A percentile compares a stretch with the other conserved stretches of the same genome.
Conservation (phyloP, 2,888 invertebrate genomes). For the Hermodice carunculata region DNA sequence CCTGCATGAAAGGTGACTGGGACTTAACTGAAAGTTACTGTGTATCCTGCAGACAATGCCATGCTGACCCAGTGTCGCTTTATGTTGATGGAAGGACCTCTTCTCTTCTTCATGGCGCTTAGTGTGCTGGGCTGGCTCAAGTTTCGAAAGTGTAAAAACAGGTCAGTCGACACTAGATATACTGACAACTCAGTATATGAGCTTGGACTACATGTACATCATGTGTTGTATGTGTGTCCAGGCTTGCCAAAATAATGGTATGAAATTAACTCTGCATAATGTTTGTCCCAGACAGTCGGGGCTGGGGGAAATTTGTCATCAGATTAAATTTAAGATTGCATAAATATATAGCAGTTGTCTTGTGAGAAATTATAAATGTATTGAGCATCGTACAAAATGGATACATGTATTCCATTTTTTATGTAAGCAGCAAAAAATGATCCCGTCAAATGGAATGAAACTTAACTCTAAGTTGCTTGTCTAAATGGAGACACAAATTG, state of each 20-base stretch:
- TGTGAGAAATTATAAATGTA: too few relatives aligned
- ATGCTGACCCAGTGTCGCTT: conserved; percentile 93
- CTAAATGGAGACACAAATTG: too few relatives aligned
- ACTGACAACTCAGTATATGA: neutral
- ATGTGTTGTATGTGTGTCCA: neutral
- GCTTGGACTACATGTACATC: neutral
- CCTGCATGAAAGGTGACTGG: neutral
- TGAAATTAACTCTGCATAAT: too few relatives aligned
- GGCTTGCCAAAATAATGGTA: neutral
- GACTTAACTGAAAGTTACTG: neutral
- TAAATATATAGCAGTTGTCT: too few relatives aligned
- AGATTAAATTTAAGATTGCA: too few relatives aligned
- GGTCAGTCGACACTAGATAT: conserved; percentile 38
- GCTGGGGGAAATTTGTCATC: too few relatives aligned
- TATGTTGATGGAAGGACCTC: conserved; percentile 92
- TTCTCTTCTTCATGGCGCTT: conserved; percentile 87
- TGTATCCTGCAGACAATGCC: conserved; percentile 82
- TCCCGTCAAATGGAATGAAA: too few relatives aligned
- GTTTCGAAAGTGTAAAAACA: conserved; percentile 60
- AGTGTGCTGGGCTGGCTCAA: conserved; percentile 70
- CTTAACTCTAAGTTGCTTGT: too few relatives aligned
- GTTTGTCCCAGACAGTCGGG: too few relatives aligned
- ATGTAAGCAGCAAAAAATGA: too few relatives aligned
- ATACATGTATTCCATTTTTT: too few relatives aligned
- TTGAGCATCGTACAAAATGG: too few relatives aligned